These are phyloP conservation scores for Gymnocheta viridis DNA, from an alignment of 2,888 invertebrate species.

Conservation along the genomic window DNA sequence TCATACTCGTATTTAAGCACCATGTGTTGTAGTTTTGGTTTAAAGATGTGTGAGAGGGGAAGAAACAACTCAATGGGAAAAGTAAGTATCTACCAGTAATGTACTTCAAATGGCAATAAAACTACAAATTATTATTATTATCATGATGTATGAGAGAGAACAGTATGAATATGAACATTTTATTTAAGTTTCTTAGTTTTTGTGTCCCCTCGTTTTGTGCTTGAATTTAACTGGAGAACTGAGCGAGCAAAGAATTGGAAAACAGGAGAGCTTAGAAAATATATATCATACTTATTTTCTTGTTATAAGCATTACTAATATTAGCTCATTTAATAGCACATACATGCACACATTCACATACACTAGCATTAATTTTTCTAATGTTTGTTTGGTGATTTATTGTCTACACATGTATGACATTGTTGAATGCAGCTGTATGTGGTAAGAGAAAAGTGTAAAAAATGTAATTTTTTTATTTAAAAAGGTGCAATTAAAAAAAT, in stretches of 20 bases:
- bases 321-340: conserved; percentile 48
- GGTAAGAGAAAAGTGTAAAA: neutral
- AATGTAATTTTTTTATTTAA: no score
- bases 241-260: neutral
- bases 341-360: neutral
- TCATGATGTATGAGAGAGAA: conserved; percentile 64
- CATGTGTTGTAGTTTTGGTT: conserved; percentile 42
- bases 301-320: conserved; percentile 53
- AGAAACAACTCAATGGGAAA: conserved; percentile 6
- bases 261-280: conserved; percentile 1
- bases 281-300: conserved; percentile 13
- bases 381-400: neutral
- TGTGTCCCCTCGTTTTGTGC: neutral
- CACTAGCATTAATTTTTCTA: neutral
- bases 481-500: no score
- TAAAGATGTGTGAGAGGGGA: neutral
- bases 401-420: neutral
- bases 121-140: conserved; percentile 70
- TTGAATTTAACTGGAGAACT: neutral
- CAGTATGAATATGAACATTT: conserved; percentile 43
- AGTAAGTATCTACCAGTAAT: conserved; percentile 37
- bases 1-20: conserved; percentile 21
- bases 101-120: conserved; percentile 60
- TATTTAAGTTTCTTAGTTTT: conserved; percentile 29
- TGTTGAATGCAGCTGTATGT: neutral